phyloP scores from a whole-genome alignment of 2,888 invertebrate species.

The Drosophila prolongata region DNA sequence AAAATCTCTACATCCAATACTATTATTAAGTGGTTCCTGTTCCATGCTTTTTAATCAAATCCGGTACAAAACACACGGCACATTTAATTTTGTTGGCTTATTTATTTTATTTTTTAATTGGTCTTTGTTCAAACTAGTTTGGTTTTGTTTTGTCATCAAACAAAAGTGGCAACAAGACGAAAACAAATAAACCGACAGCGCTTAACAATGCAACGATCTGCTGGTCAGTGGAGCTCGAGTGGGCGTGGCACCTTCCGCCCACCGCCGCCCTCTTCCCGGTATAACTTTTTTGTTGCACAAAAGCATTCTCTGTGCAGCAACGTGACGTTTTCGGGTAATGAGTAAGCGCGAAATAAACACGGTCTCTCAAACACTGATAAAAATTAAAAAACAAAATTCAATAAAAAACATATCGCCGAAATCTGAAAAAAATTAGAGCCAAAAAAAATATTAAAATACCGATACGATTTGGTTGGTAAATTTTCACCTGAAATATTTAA shows the following conservation, averaged over 20 bases:
- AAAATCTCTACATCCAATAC: neutral
- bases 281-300: conserved; percentile 8
- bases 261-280: conserved; percentile 3
- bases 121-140: conserved; percentile 19
- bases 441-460: neutral
- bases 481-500: no score
- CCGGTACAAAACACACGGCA: conserved; percentile 1
- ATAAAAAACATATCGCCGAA: neutral
- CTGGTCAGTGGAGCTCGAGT: conserved; percentile 18
- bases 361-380: conserved; percentile 21
- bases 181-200: conserved; percentile 13
- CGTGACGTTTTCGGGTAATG: conserved; percentile 48
- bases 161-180: conserved; percentile 1
- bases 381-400: neutral
- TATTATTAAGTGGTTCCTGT: conserved; percentile 12
- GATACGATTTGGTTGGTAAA: no score
- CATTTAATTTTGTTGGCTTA: conserved; percentile 12
- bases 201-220: conserved; percentile 34
- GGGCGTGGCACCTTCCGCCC: conserved; percentile 23
- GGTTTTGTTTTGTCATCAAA: conserved; percentile 8
- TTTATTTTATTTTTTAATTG: conserved; percentile 9
- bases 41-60: conserved; percentile 14
- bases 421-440: neutral
- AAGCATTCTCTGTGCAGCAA: conserved; percentile 28
- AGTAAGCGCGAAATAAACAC: conserved; percentile 69